These are phyloP conservation scores for Aphyosemion australe DNA, from an alignment of 2,113 vertebrate genomes.

Conservation along the genomic window DNA sequence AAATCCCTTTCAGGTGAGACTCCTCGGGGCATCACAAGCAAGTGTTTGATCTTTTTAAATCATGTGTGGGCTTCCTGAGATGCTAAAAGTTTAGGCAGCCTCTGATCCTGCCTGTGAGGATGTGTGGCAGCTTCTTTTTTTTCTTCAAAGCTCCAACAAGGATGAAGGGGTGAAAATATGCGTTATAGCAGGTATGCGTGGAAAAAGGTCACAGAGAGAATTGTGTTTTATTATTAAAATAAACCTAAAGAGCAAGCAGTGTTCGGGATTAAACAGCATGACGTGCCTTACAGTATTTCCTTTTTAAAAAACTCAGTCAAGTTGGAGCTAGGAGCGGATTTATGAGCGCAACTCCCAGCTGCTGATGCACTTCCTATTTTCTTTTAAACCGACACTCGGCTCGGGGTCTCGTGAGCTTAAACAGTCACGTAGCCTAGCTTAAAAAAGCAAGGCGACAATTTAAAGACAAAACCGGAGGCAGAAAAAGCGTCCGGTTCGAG, in stretches of 20 bases:
- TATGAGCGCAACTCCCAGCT: constrained; percentile 21
- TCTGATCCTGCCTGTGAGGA: constrained; percentile 16
- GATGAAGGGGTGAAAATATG: not conserved
- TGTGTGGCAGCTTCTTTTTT: constrained; percentile 4
- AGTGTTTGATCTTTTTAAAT: constrained; percentile 33
- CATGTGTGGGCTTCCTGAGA: constrained; percentile 2
- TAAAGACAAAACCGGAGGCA: not conserved
- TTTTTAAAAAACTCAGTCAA: constrained; percentile 47
- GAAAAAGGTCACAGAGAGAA: constrained; percentile 28
- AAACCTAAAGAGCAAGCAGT: not conserved
- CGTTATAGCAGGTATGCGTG: not conserved
- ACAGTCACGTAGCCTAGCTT: constrained; percentile 3
- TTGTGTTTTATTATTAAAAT: not conserved
- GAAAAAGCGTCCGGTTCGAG: not conserved
- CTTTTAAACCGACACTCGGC: constrained; percentile 13
- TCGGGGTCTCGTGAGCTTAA: constrained; percentile 21
- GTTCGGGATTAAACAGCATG: constrained; percentile 1
- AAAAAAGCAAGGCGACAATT: constrained; percentile 18
- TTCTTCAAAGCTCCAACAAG: not conserved
- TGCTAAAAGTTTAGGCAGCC: constrained; percentile 24
- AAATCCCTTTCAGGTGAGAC: constrained; percentile 24
- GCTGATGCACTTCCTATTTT: constrained; percentile 59
- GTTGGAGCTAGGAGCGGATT: constrained; percentile 27
- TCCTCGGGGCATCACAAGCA: constrained; percentile 23
- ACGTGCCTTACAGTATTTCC: constrained; percentile 39